Conservation (phyloP, 1,140 invertebrate species). For the Drosophila melanica region DNA sequence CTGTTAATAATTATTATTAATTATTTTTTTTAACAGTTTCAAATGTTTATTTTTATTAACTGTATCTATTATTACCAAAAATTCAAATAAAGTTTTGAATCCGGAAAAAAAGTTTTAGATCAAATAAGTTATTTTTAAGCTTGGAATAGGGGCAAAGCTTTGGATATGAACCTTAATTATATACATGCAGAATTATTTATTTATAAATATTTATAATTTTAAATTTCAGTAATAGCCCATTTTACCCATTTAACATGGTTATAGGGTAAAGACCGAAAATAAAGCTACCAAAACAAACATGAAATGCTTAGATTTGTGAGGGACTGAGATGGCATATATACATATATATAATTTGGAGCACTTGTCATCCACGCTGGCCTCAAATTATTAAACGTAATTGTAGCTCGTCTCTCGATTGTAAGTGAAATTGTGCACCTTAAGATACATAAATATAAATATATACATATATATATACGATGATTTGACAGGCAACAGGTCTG, state of each 20-base stretch:
- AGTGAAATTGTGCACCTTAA: constrained; percentile 54
- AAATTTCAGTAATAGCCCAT: too few relatives aligned
- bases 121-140: too few relatives aligned
- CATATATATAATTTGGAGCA: constrained; percentile 47
- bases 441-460: constrained; percentile 27
- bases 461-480: constrained; percentile 8
- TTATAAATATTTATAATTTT: too few relatives aligned
- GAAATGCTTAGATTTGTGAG: constrained; percentile 28
- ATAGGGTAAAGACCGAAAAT: constrained; percentile 36
- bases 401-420: constrained; percentile 48
- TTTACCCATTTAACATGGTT: neutral
- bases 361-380: constrained; percentile 67
- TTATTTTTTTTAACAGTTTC: too few relatives aligned
- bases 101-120: too few relatives aligned
- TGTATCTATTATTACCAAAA: too few relatives aligned
- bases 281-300: constrained; percentile 66
- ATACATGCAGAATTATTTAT: too few relatives aligned
- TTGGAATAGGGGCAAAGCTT: too few relatives aligned
- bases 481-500: constrained; percentile 50
- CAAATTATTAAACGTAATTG: constrained; percentile 75
- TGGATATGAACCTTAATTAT: too few relatives aligned
- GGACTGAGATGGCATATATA: constrained; percentile 31
- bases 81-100: too few relatives aligned
- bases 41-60: too few relatives aligned
- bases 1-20: neutral